A percentile compares a stretch with the other conserved stretches of the same genome.
Conservation (phyloP, 2,113 vertebrate species). For the Xiphophorus couchianus region DNA sequence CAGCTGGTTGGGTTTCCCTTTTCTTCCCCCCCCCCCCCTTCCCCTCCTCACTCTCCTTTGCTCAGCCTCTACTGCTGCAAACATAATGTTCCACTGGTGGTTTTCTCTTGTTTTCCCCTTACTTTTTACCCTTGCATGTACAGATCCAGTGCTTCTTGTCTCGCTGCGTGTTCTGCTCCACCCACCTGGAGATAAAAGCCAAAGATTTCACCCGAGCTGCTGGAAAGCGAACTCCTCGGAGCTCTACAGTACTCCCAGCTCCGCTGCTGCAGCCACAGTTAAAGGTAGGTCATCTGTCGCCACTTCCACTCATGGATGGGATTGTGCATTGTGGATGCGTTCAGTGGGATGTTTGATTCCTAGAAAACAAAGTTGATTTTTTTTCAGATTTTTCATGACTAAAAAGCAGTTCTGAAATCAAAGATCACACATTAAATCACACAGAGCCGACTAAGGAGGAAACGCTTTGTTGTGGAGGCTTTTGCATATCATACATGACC, state of each 20-base stretch:
- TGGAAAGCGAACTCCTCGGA: constrained; percentile 80
- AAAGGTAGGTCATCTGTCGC: constrained; percentile 83
- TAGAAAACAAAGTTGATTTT: not conserved
- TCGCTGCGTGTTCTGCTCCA: constrained; percentile 78
- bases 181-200: constrained; percentile 97
- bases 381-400: constrained; percentile 3
- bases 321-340: not conserved
- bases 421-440: constrained; percentile 23
- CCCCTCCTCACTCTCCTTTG: constrained; percentile 1
- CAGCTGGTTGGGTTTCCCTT: constrained; percentile 40
- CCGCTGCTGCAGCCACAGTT: constrained; percentile 64
- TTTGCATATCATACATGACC: constrained; percentile 26
- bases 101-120: constrained; percentile 36
- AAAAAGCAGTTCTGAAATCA: constrained; percentile 7
- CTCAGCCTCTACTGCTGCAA: constrained; percentile 25
- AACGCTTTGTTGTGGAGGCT: constrained; percentile 24
- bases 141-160: constrained; percentile 31
- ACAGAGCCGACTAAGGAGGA: not conserved
- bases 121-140: constrained; percentile 36
- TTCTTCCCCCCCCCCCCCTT: not conserved
- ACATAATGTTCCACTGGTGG: constrained; percentile 25
- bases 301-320: constrained; percentile 4
- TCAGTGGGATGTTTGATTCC: not conserved
- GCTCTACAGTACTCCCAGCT: constrained; percentile 77
- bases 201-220: constrained; percentile 83